Percentiles rank a stretch among this genome's conserved stretches.
Evolutionary conservation across 2,113 vertebrate genomes (phyloP).

Genomic region (Aspidoscelis tigris): DNA sequence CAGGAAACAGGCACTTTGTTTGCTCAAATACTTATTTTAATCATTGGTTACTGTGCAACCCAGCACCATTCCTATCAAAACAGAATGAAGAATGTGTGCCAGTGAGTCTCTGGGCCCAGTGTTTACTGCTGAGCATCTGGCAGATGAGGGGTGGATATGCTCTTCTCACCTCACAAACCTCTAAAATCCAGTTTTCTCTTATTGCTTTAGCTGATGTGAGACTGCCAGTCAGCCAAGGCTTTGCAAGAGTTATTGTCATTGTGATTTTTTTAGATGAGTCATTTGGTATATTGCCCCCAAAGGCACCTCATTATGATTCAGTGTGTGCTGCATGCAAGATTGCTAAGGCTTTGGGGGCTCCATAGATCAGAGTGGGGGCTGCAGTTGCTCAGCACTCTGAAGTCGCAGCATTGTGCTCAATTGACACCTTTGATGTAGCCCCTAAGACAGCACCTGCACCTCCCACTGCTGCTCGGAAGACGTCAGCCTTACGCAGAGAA

Average conservation of each 20-base stretch:
- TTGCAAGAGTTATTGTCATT: conserved; percentile 73
- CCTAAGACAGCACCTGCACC: conserved; percentile 82
- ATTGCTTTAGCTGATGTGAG: conserved; percentile 59
- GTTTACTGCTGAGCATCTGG: conserved; percentile 45
- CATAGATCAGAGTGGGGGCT: conserved; percentile 66
- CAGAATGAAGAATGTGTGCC: neutral
- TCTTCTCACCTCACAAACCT: neutral
- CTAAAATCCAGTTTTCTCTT: conserved; percentile 48
- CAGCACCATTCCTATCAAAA: conserved; percentile 8
- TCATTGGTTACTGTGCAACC: neutral
- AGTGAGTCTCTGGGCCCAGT: neutral
- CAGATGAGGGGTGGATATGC: conserved; percentile 36
- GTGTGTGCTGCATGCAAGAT: conserved; percentile 64
- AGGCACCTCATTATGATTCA: conserved; percentile 80
- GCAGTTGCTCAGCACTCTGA: conserved; percentile 67
- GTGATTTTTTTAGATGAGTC: conserved; percentile 77
- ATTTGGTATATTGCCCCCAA: conserved; percentile 74
- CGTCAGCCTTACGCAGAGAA: conserved; percentile 85
- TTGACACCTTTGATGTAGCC: conserved; percentile 85
- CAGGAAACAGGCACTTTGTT: neutral
- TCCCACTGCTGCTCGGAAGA: conserved; percentile 81
- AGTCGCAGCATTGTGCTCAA: conserved; percentile 75
- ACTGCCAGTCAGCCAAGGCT: conserved; percentile 66
- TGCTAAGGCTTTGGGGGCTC: conserved; percentile 73
- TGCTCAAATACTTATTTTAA: neutral